phyloP scores from a whole-genome alignment of 2,888 invertebrate genomes.

The Eurytoma californica region DNA sequence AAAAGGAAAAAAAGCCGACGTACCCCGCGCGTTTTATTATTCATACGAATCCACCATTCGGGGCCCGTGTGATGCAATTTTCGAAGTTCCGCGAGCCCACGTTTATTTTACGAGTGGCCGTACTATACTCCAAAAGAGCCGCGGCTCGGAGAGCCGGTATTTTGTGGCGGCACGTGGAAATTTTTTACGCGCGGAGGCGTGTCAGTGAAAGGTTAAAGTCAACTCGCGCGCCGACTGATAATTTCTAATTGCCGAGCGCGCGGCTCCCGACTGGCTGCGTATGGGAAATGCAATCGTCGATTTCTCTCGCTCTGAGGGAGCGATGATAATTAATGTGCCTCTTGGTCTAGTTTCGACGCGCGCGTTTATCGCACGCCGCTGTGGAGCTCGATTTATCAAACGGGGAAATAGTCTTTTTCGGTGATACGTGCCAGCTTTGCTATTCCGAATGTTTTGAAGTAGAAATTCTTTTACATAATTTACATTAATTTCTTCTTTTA shows the following conservation, averaged over 20 bases:
- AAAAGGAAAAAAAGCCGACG: no score
- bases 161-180: neutral
- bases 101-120: neutral
- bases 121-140: constrained; percentile 19
- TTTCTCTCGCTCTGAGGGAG: constrained; percentile 20
- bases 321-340: constrained; percentile 20
- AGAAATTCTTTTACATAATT: neutral
- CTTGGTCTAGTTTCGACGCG: constrained; percentile 28
- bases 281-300: constrained; percentile 10
- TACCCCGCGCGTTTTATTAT: neutral
- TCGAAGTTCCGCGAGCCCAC: constrained; percentile 19
- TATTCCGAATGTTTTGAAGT: no score
- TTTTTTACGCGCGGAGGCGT: constrained; percentile 29
- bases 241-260: constrained; percentile 31
- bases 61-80: constrained; percentile 28
- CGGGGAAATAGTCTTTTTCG: neutral
- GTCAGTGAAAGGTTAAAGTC: constrained; percentile 54
- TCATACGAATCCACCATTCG: constrained; percentile 13
- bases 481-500: neutral
- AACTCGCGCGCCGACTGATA: constrained; percentile 18
- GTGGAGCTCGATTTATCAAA: constrained; percentile 1
- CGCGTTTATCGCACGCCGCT: neutral
- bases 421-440: no score
- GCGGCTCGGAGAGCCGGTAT: constrained; percentile 2
- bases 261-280: neutral